These are phyloP conservation scores for Paedocypris micromegethes DNA, from an alignment of 2,797 vertebrate genomes.

Conservation along the genomic window DNA sequence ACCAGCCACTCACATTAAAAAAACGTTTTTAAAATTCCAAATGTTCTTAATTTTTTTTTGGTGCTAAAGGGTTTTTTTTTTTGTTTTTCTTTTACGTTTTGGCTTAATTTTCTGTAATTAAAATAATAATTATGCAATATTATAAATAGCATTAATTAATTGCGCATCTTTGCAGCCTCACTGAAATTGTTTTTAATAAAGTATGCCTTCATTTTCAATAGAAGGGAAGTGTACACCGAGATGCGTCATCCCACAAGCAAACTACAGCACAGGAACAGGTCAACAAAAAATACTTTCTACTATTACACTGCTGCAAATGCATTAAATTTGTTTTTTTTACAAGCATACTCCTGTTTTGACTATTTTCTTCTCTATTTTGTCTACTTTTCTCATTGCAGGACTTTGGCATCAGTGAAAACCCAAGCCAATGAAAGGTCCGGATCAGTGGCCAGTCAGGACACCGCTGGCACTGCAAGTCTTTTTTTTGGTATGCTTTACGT, in stretches of 20 bases:
- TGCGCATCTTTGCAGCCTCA: no score
- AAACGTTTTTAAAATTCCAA: no score
- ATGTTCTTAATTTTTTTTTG: no score
- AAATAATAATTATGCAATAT: no score
- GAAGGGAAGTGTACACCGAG: conserved; percentile 4
- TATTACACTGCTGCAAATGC: neutral
- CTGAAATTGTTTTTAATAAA: neutral
- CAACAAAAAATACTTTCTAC: neutral
- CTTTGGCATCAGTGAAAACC: conserved; percentile 1
- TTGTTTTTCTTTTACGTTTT: no score
- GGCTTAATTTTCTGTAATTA: no score
- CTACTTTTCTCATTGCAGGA: neutral
- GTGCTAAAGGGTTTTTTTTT: no score
- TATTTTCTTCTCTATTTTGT: neutral
- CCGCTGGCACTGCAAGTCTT: conserved; percentile 62
- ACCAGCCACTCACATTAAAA: no score
- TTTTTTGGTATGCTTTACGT: conserved; percentile 58
- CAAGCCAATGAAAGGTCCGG: conserved; percentile 54
- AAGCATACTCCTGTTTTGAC: neutral
- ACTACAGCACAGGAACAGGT: conserved; percentile 22
- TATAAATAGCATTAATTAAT: no score
- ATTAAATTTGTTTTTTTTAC: no score
- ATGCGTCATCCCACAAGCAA: conserved; percentile 9
- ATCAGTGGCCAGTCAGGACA: conserved; percentile 51
- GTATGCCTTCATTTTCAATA: neutral